Base-by-base conservation (phyloP, 2,113 vertebrate genomes). In the Gyps fulvus region DNA sequence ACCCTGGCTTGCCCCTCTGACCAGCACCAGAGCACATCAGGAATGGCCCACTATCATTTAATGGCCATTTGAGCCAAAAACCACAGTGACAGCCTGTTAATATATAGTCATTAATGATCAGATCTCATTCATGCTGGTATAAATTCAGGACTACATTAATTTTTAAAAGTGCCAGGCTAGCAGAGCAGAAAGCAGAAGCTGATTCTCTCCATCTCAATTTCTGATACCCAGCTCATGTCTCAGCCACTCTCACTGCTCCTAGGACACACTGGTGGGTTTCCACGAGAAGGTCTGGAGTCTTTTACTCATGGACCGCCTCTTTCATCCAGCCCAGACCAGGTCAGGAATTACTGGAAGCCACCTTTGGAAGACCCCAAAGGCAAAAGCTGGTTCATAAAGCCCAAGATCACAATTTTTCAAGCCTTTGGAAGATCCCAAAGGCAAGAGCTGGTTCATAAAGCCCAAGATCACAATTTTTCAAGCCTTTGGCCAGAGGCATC, bases 391-490 rank as follows among this genome's bases (percentile, higher is more conserved):
- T 29, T 54, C 27, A 29, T 7, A 27, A 13, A 74, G 23, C 25
- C 36, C 57, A 26, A 18, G 5, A 23, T 13, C 31, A 58, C 9
- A 8, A 6, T 3, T 10, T 67, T 85, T 26, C 0, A 0, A 80
- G 55, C 38, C 29, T 42, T 73, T 63, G 47, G 67, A 63, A 72
- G 43, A 52, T 9, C 63, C 27, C 42, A n/a, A 82, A 65, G 49
- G 42, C 26, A 47, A 52, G 17, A 47, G 7, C 38, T 54, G 47
- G 18, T 47, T 47, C 45, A 47, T 6, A 29, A 13, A 73, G 22
- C 27, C 36, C 55, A 25, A 20, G 5, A 22, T 16, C 36, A 57
- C 8, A 8, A 6, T 3, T 9, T 70, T 84, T 25, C 0, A 0
- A 81, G 45, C 8, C 47, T 79, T 20, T 61, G 32, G 27, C 32